A percentile compares a stretch with the other conserved stretches of the same genome.
Evolutionary conservation across 2,888 invertebrate species (phyloP).

Genomic region (Carcina quercana): DNA sequence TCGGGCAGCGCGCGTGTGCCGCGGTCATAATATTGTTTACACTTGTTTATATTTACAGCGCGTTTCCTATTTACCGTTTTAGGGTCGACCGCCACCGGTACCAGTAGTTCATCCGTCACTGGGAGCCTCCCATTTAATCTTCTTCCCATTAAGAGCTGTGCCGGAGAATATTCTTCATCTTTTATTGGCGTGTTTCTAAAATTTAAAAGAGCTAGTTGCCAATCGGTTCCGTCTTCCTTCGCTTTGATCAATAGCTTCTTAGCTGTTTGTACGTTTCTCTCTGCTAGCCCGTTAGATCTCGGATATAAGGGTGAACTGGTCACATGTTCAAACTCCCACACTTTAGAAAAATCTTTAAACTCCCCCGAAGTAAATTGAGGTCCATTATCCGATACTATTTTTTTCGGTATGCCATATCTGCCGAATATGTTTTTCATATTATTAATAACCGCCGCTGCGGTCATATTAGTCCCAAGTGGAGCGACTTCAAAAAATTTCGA

Average conservation of each 20-base stretch:
- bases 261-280: constrained; percentile 1
- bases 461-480: no score
- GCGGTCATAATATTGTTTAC: neutral
- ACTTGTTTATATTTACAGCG: neutral
- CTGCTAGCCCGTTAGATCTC: constrained; percentile 6
- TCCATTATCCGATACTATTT: constrained; percentile 3
- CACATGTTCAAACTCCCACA: constrained; percentile 3
- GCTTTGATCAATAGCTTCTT: neutral
- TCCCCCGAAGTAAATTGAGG: constrained; percentile 2
- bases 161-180: neutral
- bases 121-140: neutral
- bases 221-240: neutral
- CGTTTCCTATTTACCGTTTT: neutral
- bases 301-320: constrained; percentile 6
- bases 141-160: neutral
- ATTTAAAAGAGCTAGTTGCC: neutral
- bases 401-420: constrained; percentile 5
- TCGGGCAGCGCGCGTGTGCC: neutral
- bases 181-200: neutral
- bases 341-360: constrained; percentile 1
- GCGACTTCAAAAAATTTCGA: constrained; percentile 8
- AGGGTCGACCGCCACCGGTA: neutral
- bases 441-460: no score
- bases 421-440: constrained; percentile 4
- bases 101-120: neutral